These are phyloP conservation scores for Carassius auratus DNA, from an alignment of 2,113 vertebrate species.

Conservation along the genomic window DNA sequence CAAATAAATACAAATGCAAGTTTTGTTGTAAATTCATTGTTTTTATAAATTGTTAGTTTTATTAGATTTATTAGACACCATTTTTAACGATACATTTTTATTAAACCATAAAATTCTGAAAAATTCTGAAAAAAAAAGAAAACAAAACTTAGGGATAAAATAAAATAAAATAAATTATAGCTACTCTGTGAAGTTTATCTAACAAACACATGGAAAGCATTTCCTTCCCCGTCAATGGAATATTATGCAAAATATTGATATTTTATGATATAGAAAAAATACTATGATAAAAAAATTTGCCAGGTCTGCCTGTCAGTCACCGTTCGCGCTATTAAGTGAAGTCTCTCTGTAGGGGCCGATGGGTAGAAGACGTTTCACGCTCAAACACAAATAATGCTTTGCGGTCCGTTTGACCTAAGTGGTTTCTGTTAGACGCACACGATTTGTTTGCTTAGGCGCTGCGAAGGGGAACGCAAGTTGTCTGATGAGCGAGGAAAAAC, in stretches of 20 bases:
- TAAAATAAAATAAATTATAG: too few relatives aligned
- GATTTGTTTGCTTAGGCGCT: conserved; percentile 49
- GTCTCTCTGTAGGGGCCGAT: not conserved
- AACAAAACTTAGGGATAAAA: too few relatives aligned
- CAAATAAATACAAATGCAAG: not conserved
- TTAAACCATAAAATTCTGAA: too few relatives aligned
- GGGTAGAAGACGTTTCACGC: not conserved
- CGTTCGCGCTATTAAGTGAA: not conserved
- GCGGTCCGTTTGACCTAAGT: conserved; percentile 39
- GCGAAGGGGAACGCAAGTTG: conserved; percentile 32
- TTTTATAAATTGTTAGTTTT: not conserved
- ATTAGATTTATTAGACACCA: too few relatives aligned
- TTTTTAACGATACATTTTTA: too few relatives aligned
- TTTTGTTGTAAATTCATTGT: not conserved
- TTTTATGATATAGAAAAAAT: too few relatives aligned
- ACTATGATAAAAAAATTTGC: too few relatives aligned
- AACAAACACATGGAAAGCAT: too few relatives aligned
- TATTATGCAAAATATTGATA: too few relatives aligned
- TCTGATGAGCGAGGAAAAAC: conserved; percentile 40
- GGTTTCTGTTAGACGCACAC: conserved; percentile 42
- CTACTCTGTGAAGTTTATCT: too few relatives aligned
- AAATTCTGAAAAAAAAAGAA: too few relatives aligned
- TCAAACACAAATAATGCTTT: conserved; percentile 27
- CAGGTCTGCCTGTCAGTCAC: not conserved
- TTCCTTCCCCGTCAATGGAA: too few relatives aligned